Evolutionary conservation across 1,140 invertebrate species (phyloP), one percentile per base, ranked within the genome.

Genomic region (Cardiocondyla obscurior): DNA sequence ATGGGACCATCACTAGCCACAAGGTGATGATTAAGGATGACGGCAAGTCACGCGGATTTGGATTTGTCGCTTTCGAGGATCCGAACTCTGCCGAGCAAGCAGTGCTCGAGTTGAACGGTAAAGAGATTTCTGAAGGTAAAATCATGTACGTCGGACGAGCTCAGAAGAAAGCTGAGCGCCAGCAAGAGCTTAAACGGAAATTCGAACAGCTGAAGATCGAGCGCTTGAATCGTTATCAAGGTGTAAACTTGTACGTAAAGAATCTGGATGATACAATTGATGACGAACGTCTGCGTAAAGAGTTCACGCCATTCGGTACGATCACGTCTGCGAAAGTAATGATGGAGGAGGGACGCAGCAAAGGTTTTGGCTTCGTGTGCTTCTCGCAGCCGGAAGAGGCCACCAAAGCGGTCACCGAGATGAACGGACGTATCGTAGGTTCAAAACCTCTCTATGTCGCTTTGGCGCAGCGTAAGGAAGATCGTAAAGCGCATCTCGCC

Each of bases 351-450:
- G 97, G 97, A 16, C 96, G 97, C 73, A 98, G 97, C 91, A 99
- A 99, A 94, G 99, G 99, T 46, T 99, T 99, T 94, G 99, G 99
- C 19, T 99, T 99, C 94, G 99, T 99, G 5, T 99, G 99, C 94
- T 99, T 99, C 92, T 99, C 98, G 58, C 97, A 98, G 19, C 98
- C 99, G 0, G 98, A 99, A 94, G 99, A 99, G 94, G 99, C 99
- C 5, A 99, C 99, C 5, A 99, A 99, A 93, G 99, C 99, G 77
- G 99, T 99, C 0, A 99, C 99, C 1, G 99, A 99, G 92, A 99
- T 99, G 98, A 99, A 99, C 93, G 98, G 99, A 2, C 96, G 98
- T 60, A 99, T 99, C 89, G 96, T 99, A 30, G 98, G 98, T 58
- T 96, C 97, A 1, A 99, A 99, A 94, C 99, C 99, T 3, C 94